Evolutionary conservation across 2,113 vertebrate species (phyloP).

Genomic region (Tyto alba): DNA sequence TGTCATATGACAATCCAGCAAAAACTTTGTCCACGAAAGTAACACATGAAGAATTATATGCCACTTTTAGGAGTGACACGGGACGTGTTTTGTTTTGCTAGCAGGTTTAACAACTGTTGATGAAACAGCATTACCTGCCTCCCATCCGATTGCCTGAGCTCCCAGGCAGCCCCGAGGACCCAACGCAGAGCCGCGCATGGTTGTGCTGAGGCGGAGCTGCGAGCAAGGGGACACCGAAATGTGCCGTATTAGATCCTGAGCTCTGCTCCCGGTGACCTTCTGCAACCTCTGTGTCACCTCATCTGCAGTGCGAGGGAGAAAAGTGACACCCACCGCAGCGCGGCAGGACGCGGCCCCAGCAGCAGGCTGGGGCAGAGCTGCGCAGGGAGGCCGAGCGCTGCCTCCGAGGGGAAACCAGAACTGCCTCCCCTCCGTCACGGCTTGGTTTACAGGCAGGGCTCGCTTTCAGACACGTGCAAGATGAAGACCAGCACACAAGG

Average conservation of each 20-base stretch:
- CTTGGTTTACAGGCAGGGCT: background rate
- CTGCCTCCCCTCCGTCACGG: background rate
- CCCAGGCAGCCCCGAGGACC: background rate
- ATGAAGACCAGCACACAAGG: background rate
- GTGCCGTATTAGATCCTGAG: background rate
- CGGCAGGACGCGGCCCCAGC: background rate
- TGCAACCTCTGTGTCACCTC: background rate
- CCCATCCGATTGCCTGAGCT: background rate
- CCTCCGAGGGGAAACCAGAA: background rate
- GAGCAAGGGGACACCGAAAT: background rate
- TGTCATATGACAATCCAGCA: background rate
- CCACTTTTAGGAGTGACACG: background rate
- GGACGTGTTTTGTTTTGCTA: fast-evolving
- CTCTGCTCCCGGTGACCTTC: background rate
- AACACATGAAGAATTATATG: background rate
- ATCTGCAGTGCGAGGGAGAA: fast-evolving
- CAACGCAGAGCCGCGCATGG: fast-evolving
- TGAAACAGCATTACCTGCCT: background rate
- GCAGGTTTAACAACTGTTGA: background rate
- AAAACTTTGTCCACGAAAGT: background rate
- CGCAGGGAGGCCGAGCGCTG: background rate
- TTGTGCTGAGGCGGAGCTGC: background rate
- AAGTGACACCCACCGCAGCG: background rate
- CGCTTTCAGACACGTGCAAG: background rate
- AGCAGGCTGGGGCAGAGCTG: background rate